Evolutionary conservation across 2,113 vertebrate species (phyloP), one percentile per base, ranked within the genome.

Genomic region (Peromyscus maniculatus): DNA sequence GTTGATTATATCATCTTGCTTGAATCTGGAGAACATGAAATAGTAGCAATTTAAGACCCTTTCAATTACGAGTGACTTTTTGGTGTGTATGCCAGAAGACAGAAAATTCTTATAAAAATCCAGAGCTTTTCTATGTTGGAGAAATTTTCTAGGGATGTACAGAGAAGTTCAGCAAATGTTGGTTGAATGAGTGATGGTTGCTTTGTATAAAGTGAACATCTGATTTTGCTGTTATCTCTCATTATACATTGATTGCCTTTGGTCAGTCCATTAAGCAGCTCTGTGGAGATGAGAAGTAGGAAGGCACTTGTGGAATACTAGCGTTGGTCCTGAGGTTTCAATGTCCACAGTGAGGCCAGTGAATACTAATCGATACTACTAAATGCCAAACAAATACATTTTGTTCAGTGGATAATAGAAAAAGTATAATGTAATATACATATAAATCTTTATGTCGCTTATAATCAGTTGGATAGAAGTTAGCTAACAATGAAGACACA

Each of bases 1-100:
- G 72, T 89, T 86, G 89, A 87, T 80, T 62, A 52, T 86, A 91
- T 33, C n/a, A 77, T 31, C 64, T 36, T 91, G 28, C 79, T 92
- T 64, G 28, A 46, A 93, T n/a, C n/a, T 55, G 8, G 28, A 69
- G 55, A 93, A 7, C 24, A 62, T 87, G 71, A 96, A 79, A 80
- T 59, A 33, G 9, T 57, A 93, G 28, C 9, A 39, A 75, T 43
- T 75, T 89, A 43, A 66, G 13, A 67, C 7, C 21, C 28, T 79
- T 87, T 91, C n/a, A 52, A 24, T 88, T 52, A 89, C 49, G 49
- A 89, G 33, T 52, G 69, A 89, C 72, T 77, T 28, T 62, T 4
- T 31, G n/a, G 39, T n/a, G 64, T 28, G 43, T 72, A 12, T 36
- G 1, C 55, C 21, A n/a, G 26, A 93, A 88, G 17, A 52, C 24